phyloP scores from a whole-genome alignment of 2,888 invertebrate species.

The Hololepta plana region DNA sequence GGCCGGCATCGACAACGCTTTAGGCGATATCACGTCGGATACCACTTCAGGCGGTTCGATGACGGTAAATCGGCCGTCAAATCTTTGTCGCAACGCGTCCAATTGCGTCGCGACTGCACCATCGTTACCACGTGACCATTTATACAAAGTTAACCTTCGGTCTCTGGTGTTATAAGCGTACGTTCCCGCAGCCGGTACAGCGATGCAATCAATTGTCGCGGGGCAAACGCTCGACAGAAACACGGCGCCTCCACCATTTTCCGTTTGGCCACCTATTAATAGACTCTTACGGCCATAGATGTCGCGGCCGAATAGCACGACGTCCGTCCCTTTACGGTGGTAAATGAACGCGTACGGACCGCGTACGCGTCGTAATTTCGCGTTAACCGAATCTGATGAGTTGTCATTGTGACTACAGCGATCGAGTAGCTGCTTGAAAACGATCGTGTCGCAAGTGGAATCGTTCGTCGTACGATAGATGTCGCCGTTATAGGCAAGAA shows the following conservation, averaged over 20 bases:
- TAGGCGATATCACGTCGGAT: no score
- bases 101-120: no score
- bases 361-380: slow-evolving; percentile 37
- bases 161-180: slow-evolving; percentile 33
- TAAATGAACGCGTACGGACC: slow-evolving; percentile 79
- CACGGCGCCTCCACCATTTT: slow-evolving; percentile 22
- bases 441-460: slow-evolving; percentile 32
- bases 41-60: no score
- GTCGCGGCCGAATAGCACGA: slow-evolving; percentile 71
- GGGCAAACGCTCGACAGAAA: slow-evolving; percentile 35
- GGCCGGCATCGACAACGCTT: no score
- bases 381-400: neutral
- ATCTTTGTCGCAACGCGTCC: no score
- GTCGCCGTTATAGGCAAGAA: slow-evolving; percentile 81
- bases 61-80: no score
- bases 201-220: slow-evolving; percentile 34
- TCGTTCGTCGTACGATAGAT: slow-evolving; percentile 40
- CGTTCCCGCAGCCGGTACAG: slow-evolving; percentile 44
- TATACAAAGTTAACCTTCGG: neutral
- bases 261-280: slow-evolving; percentile 33
- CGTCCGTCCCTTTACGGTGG: slow-evolving; percentile 36
- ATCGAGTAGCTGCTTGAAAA: slow-evolving; percentile 28
- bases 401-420: no score
- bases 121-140: neutral
- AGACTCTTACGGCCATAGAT: slow-evolving; percentile 73